These are phyloP conservation scores for Chanos chanos DNA, from an alignment of 2,797 vertebrate species.

Conservation along the genomic window DNA sequence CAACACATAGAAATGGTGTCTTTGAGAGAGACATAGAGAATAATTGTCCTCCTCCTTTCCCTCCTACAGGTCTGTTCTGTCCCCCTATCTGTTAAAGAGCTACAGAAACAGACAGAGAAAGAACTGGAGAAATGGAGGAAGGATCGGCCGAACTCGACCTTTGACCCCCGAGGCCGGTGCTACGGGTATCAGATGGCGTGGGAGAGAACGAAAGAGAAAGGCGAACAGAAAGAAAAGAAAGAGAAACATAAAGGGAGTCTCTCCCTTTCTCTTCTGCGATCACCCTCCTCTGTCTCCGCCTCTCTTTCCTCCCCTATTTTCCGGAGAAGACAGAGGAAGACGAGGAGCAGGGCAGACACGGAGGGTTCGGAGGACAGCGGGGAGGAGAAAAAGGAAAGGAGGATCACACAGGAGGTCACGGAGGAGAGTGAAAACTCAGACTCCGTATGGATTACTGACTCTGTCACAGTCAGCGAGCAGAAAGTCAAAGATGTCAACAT, in stretches of 20 bases:
- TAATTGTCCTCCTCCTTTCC: too few relatives aligned
- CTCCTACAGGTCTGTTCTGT: constrained; percentile 75
- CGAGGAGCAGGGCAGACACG: constrained; percentile 50
- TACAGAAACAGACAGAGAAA: constrained; percentile 72
- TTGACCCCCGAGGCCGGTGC: constrained; percentile 75
- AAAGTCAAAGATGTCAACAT: too few relatives aligned
- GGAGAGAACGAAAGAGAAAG: constrained; percentile 47
- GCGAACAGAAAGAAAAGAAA: constrained; percentile 52
- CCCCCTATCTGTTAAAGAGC: constrained; percentile 71
- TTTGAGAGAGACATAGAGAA: too few relatives aligned
- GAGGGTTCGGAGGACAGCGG: constrained; percentile 38
- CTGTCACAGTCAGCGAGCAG: too few relatives aligned
- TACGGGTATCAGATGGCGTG: constrained; percentile 74
- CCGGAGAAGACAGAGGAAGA: constrained; percentile 57
- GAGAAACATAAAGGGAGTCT: constrained; percentile 63
- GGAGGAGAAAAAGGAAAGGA: constrained; percentile 43
- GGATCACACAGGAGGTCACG: constrained; percentile 49
- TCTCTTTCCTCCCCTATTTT: constrained; percentile 66
- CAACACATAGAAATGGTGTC: too few relatives aligned
- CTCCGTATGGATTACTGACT: too few relatives aligned
- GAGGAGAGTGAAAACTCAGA: too few relatives aligned
- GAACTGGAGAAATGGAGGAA: constrained; percentile 72
- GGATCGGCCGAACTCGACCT: constrained; percentile 68
- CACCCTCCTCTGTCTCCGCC: constrained; percentile 70
- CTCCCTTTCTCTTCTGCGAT: constrained; percentile 58